Conservation (phyloP, 92 coral and sea anemone species). For the Porites lobata region DNA sequence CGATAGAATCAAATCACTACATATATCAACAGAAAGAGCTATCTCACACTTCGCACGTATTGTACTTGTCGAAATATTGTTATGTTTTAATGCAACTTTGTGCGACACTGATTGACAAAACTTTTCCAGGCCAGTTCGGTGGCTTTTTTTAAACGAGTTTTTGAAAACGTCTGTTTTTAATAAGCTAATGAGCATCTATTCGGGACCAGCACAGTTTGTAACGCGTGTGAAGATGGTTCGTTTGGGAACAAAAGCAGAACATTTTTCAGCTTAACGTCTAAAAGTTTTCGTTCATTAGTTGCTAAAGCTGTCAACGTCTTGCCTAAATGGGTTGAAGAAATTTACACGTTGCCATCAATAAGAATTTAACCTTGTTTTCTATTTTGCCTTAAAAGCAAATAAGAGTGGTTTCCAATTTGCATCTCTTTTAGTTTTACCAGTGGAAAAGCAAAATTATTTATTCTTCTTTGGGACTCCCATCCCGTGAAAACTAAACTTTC, state of each 20-base stretch:
- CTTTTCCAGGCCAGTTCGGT: background rate
- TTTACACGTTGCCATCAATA: constrained; percentile 13
- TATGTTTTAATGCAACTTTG: constrained; percentile 10
- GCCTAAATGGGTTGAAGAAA: background rate
- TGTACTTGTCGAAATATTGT: constrained; percentile 7
- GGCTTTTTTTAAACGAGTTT: background rate
- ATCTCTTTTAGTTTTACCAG: background rate
- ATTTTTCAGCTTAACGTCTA: constrained; percentile 20
- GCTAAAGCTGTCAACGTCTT: constrained; percentile 1
- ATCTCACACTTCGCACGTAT: constrained; percentile 24
- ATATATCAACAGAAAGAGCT: background rate
- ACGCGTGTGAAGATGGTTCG: constrained; percentile 15
- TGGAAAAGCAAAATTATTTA: background rate
- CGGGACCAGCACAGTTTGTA: constrained; percentile 15
- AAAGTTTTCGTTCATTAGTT: constrained; percentile 35
- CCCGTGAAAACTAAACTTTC: background rate
- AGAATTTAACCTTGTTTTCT: background rate
- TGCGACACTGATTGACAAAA: background rate
- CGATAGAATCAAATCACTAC: background rate
- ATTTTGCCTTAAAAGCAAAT: background rate
- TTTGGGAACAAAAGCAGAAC: constrained; percentile 25
- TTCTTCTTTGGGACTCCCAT: background rate
- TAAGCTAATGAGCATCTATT: constrained; percentile 20
- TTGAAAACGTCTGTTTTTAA: constrained; percentile 17
- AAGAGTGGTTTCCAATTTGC: background rate